A percentile compares a stretch with the other conserved stretches of the same genome.
Conservation (phyloP, 1,140 invertebrate species). For the Drosophila fuyamai region DNA sequence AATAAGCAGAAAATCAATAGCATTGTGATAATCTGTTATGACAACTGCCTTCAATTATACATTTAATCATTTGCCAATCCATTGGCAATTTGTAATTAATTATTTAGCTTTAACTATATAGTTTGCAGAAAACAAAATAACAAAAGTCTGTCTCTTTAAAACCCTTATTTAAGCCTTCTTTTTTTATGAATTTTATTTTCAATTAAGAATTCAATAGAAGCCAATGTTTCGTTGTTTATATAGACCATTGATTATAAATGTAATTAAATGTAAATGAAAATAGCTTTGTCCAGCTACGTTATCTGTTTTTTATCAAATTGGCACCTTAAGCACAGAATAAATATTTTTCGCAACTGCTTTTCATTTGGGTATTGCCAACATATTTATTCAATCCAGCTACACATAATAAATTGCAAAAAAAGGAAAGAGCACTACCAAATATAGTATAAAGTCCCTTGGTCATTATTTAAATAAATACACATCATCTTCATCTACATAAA, state of each 20-base stretch:
- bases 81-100: neutral
- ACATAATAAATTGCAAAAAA: neutral
- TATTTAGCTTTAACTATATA: neutral
- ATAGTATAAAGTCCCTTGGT: neutral
- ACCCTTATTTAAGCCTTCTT: neutral
- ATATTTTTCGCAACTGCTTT: neutral
- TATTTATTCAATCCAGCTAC: neutral
- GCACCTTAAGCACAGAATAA: neutral
- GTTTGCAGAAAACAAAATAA: neutral
- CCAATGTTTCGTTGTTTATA: neutral
- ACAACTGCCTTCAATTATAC: neutral
- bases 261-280: neutral
- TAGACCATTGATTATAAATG: neutral
- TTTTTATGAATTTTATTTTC: neutral
- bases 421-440: too few relatives aligned
- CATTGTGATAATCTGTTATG: neutral
- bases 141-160: neutral
- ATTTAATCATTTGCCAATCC: neutral
- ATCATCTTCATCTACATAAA: slow-evolving; percentile 10
- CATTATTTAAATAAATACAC: slow-evolving; percentile 28
- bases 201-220: too few relatives aligned
- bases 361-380: neutral
- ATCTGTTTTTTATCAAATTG: neutral
- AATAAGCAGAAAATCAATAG: neutral
- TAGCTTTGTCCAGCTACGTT: neutral